phyloP scores from a whole-genome alignment of 1,140 invertebrate genomes.

The Coelopa frigida region DNA sequence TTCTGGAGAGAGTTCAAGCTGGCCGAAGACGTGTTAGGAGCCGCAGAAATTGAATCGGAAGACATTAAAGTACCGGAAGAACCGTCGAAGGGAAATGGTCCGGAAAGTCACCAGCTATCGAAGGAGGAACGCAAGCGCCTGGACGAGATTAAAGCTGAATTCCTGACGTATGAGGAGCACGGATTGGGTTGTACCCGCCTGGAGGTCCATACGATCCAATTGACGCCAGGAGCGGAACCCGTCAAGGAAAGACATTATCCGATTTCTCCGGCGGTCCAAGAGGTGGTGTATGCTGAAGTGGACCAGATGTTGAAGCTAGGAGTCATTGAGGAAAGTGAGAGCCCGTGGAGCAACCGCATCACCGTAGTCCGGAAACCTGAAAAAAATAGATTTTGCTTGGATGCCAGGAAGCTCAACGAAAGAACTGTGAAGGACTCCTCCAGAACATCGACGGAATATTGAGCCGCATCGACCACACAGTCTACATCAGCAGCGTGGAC shows the following conservation, averaged over 20 bases:
- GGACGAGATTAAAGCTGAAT: constrained; percentile 13
- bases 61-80: too few species aligned
- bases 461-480: constrained; percentile 1
- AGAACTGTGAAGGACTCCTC: constrained; percentile 7
- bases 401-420: constrained; percentile 8
- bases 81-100: too few species aligned
- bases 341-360: neutral
- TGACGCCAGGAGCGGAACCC: constrained; percentile 18
- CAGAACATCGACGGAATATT: constrained; percentile 8
- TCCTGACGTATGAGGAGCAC: constrained; percentile 3
- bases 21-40: too few species aligned
- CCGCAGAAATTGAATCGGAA: too few species aligned
- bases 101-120: too few species aligned
- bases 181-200: constrained; percentile 28
- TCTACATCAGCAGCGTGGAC: constrained; percentile 13
- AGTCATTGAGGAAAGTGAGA: constrained; percentile 21
- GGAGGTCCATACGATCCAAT: constrained; percentile 24
- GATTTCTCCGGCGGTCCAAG: constrained; percentile 19
- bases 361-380: neutral
- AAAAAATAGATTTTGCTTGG: constrained; percentile 7
- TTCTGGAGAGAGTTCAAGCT: too few species aligned
- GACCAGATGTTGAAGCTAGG: constrained; percentile 22
- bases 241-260: constrained; percentile 25
- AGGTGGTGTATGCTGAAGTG: constrained; percentile 17
- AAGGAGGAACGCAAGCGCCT: neutral